Percentiles rank a stretch among this genome's conserved stretches.
These are phyloP conservation scores for Cynocephalus volans DNA, from an alignment of 2,113 vertebrate genomes.

Conservation along the genomic window DNA sequence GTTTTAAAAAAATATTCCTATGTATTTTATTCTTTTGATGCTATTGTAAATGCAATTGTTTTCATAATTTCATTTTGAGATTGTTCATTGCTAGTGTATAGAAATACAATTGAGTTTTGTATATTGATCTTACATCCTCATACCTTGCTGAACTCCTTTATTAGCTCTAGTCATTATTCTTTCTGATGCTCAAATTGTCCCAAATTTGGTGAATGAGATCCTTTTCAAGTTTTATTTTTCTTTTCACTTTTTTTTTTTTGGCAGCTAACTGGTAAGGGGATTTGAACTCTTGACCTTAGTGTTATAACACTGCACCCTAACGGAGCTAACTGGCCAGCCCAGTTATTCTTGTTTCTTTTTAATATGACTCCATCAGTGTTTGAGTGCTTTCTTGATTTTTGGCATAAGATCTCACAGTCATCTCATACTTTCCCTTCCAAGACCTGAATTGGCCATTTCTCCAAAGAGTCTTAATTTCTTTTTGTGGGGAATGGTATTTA, in stretches of 20 bases:
- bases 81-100: neutral
- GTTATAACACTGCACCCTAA: too few species aligned
- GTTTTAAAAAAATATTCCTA: neutral
- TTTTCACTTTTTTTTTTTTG: too few species aligned
- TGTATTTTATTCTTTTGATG: neutral
- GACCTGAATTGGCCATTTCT: neutral
- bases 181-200: neutral
- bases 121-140: neutral
- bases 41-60: neutral
- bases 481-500: neutral
- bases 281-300: too few species aligned
- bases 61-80: neutral
- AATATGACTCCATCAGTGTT: neutral
- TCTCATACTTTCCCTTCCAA: neutral
- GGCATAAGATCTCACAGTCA: neutral
- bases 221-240: neutral
- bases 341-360: conserved; percentile 1
- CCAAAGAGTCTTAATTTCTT: neutral
- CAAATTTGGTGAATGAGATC: neutral
- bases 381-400: neutral
- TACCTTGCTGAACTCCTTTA: neutral
- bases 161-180: neutral
- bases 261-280: too few species aligned
- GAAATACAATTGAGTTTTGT: neutral
- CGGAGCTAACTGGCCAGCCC: too few species aligned